These are phyloP conservation scores for Brachypodius melanocephalos DNA, from an alignment of 2,113 vertebrate species.

Conservation along the genomic window DNA sequence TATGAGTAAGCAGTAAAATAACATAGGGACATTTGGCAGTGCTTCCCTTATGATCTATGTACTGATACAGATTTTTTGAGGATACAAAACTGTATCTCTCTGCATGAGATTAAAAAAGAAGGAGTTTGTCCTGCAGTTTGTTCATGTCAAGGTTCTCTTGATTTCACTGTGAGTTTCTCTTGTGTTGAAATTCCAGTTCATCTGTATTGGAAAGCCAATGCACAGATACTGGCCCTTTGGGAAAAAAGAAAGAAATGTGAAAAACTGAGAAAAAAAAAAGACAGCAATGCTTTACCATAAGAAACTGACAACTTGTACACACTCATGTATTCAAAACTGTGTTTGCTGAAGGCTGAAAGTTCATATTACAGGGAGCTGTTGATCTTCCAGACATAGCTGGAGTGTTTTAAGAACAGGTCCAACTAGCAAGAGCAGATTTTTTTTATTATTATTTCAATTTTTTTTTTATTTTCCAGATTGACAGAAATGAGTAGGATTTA, in stretches of 20 bases:
- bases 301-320: neutral
- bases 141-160: neutral
- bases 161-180: neutral
- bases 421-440: neutral
- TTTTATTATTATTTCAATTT: neutral
- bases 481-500: conserved; percentile 81
- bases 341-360: conserved; percentile 10
- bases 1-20: neutral
- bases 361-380: conserved; percentile 42
- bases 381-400: conserved; percentile 44
- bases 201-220: neutral
- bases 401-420: neutral
- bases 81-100: neutral
- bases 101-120: neutral
- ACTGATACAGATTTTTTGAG: neutral
- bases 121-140: neutral
- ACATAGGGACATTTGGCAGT: neutral
- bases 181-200: neutral
- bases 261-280: neutral
- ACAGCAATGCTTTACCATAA: neutral
- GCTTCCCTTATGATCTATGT: neutral
- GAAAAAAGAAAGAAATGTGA: neutral
- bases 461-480: conserved; percentile 56
- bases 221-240: neutral
- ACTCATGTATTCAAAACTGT: neutral